Evolutionary conservation across 2,797 vertebrate genomes (phyloP), one percentile per base, ranked within the genome.

Genomic region (Xenops minutus): DNA sequence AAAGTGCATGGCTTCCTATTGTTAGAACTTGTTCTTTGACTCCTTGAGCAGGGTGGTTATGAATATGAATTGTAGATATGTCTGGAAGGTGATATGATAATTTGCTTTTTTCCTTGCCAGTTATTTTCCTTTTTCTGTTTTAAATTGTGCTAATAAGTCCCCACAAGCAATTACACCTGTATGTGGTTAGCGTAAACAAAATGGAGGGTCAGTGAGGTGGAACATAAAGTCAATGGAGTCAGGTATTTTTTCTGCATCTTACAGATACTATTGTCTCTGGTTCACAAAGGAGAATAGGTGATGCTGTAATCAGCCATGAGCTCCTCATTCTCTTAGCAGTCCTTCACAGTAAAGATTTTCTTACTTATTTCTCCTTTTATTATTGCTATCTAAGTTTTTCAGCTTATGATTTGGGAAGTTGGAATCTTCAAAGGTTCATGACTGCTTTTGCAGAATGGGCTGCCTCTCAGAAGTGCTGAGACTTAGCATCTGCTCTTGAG

Each of bases 351-450:
- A 49, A 80, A 48, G 12, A 17, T 63, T 77, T 69, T 85, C 39
- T 46, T 58, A 26, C 32, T 92, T 67, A n/a, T 93, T 91, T 95
- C 17, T 92, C 24, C 56, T 92, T 82, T 79, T 88, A 9, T 80
- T 89, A 21, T 49, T 55, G 39, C 43, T 23, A 36, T 76, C 68
- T 87, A 24, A 58, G 73, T 85, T 85, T 74, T 82, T 83, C 63
- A 41, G 20, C 39, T 76, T 67, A 27, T 51, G 17, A 24, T 21
- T 75, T 49, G 30, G 34, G 34, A 46, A 84, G 46, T 26, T 89
- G 69, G 30, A 48, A 27, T 72, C 43, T 89, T 69, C 63, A 64
- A 51, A 82, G 18, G 36, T 72, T 56, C 16, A 1, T 32, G 29
- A 49, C 32, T 56, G 51, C 63, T 56, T 78, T 66, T 52, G 32